phyloP scores from a whole-genome alignment of 2,797 vertebrate species.

The Glyptemys insculpta region DNA sequence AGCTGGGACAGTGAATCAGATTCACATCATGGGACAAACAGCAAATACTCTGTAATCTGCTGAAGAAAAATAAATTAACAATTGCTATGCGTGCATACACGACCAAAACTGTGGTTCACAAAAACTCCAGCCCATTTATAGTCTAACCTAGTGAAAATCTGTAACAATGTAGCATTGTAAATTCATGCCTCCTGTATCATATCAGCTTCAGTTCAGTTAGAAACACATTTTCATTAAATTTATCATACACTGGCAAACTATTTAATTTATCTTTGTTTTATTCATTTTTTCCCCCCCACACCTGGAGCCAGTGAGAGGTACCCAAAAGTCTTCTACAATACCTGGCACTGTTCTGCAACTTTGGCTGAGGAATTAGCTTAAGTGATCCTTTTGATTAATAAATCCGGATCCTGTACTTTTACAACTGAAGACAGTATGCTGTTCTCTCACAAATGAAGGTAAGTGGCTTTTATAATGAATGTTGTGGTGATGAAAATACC shows the following conservation, averaged over 20 bases:
- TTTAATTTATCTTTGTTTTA: background rate
- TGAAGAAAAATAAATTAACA: background rate
- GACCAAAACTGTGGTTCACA: background rate
- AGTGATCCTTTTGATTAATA: background rate
- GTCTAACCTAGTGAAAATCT: background rate
- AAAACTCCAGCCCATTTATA: background rate
- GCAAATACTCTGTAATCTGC: background rate
- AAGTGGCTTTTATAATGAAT: background rate
- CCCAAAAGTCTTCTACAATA: background rate
- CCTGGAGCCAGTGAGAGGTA: background rate
- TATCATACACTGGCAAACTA: background rate
- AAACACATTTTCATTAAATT: background rate
- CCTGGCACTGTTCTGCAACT: background rate
- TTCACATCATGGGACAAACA: background rate
- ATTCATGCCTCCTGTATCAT: background rate
- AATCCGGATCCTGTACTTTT: background rate
- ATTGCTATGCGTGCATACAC: background rate
- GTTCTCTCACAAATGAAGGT: background rate
- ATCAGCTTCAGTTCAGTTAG: background rate
- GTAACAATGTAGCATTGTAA: background rate
- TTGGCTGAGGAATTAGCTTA: background rate
- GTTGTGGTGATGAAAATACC: background rate
- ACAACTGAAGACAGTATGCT: background rate
- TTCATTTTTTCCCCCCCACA: fast-evolving
- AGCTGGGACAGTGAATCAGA: background rate